Conservation (phyloP, 2,113 vertebrate genomes). For the Porphyrio hochstetteri region DNA sequence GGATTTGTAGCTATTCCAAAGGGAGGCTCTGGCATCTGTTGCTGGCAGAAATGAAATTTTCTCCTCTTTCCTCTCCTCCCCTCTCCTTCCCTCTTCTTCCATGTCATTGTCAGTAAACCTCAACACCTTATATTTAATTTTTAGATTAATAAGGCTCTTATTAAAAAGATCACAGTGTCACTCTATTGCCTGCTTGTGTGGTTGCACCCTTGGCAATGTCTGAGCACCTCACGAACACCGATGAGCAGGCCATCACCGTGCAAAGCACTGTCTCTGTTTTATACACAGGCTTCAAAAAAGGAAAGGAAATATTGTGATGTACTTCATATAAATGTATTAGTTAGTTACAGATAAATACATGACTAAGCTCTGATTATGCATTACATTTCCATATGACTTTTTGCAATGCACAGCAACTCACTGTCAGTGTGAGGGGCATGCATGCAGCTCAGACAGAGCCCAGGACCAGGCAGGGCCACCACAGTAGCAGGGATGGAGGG, state of each 20-base stretch:
- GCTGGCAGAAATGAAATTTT: neutral
- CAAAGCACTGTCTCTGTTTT: neutral
- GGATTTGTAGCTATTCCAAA: neutral
- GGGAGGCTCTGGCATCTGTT: neutral
- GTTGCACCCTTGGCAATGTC: neutral
- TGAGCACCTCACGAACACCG: neutral
- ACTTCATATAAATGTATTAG: neutral
- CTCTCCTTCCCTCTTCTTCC: neutral
- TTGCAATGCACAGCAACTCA: neutral
- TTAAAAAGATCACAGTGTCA: neutral
- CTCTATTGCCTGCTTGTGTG: neutral
- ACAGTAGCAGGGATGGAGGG: accelerated
- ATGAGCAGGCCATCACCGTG: accelerated
- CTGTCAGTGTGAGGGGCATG: neutral
- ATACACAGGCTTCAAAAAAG: neutral
- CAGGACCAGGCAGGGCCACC: no score
- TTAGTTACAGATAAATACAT: neutral
- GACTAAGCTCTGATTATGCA: neutral
- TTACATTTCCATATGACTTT: neutral
- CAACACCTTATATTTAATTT: neutral
- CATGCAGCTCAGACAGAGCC: neutral
- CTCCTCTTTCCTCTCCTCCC: neutral
- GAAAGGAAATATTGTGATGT: neutral
- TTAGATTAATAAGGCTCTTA: neutral
- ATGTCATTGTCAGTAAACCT: neutral